Conservation (phyloP, 2,888 invertebrate species). For the Coronaproctus castanopsis region DNA sequence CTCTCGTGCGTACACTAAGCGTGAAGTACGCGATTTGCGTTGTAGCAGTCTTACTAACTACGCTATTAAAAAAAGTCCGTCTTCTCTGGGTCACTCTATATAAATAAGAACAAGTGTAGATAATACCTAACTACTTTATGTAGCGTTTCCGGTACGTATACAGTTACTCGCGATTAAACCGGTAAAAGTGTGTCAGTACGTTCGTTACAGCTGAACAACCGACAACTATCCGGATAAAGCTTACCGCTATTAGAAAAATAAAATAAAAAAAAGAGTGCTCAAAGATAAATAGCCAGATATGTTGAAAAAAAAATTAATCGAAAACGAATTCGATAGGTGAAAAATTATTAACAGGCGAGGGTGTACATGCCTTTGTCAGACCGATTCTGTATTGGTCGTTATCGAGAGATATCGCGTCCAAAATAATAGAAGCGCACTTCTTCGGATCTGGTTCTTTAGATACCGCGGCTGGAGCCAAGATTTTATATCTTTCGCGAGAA, state of each 20-base stretch:
- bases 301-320: background rate
- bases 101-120: background rate
- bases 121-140: background rate
- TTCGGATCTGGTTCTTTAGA: slow-evolving; percentile 37
- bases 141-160: background rate
- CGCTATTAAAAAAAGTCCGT: no score
- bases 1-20: no score
- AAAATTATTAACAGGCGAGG: slow-evolving; percentile 7
- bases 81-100: no score
- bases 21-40: no score
- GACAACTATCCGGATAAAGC: no score
- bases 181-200: background rate
- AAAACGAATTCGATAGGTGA: no score
- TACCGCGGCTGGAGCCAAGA: slow-evolving; percentile 81
- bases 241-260: slow-evolving; percentile 1
- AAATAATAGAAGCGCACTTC: slow-evolving; percentile 62
- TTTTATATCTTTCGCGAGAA: slow-evolving; percentile 62
- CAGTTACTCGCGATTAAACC: slow-evolving; percentile 2
- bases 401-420: slow-evolving; percentile 66
- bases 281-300: background rate
- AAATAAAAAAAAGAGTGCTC: slow-evolving; percentile 3
- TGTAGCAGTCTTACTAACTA: no score
- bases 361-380: slow-evolving; percentile 84
- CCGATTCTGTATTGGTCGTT: slow-evolving; percentile 87
- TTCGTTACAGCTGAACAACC: no score